These are phyloP conservation scores for Vipera ursinii DNA, from an alignment of 2,797 vertebrate species.

Conservation along the genomic window DNA sequence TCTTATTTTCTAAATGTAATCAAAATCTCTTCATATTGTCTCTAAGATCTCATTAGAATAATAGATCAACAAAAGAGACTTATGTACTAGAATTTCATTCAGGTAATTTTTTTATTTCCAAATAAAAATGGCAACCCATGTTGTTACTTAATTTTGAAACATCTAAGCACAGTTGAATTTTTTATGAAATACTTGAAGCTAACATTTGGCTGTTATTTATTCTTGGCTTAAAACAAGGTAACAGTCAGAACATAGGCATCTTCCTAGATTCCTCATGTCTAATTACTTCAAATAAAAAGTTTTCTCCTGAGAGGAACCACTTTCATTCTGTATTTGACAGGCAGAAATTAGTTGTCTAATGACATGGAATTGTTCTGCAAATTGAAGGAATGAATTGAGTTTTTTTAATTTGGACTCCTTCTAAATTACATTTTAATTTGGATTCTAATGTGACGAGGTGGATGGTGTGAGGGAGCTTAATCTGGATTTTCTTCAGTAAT, in stretches of 20 bases:
- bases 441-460: constrained; percentile 57
- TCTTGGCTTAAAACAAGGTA: constrained; percentile 49
- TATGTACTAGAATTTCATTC: constrained; percentile 42
- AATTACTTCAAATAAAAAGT: constrained; percentile 78
- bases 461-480: constrained; percentile 43
- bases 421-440: constrained; percentile 78
- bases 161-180: constrained; percentile 58
- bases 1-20: constrained; percentile 57
- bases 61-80: constrained; percentile 60
- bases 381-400: constrained; percentile 72
- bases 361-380: constrained; percentile 74
- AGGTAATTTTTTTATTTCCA: constrained; percentile 48
- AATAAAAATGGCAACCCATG: constrained; percentile 60
- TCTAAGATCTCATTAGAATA: constrained; percentile 61
- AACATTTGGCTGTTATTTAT: constrained; percentile 60
- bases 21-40: constrained; percentile 54
- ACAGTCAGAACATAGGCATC: constrained; percentile 50
- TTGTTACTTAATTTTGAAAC: constrained; percentile 69
- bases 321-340: constrained; percentile 81
- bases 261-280: constrained; percentile 67
- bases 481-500: constrained; percentile 49
- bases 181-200: constrained; percentile 36
- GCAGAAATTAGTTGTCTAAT: constrained; percentile 88
- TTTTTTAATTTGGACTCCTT: constrained; percentile 70
- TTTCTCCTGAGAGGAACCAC: constrained; percentile 74